Evolutionary conservation across 1,140 invertebrate species (phyloP), one percentile per base, ranked within the genome.

Genomic region (Sarcophaga peregrina): DNA sequence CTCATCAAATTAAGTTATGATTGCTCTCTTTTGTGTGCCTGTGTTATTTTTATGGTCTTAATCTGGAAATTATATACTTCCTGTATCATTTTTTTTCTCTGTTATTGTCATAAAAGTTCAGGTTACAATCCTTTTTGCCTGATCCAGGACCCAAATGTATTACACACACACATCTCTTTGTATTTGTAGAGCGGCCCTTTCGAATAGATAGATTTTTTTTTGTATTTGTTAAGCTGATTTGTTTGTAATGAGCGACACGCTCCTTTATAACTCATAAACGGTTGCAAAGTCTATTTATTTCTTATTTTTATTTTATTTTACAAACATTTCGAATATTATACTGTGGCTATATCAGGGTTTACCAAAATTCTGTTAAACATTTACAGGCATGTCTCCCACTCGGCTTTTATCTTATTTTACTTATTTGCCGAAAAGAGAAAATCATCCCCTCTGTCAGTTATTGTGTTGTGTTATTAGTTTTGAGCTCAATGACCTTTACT

Each of bases 211-310:
- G 37, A 74, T 74, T 74, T 68, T 68, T 13, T 8, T 75, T 47
- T 10, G 10, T 78, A 50, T 78, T 50, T 78, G 37, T 47, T 78
- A 78, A 78, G 75, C 75, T 78, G 46, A 78, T 78, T 78, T 78
- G 75, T 47, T 52, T 20, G 75, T 78, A 78, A 78, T 78, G 75
- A 78, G 75, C 75, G 75, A 78, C 75, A 78, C 62, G 62, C 62
- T 68, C 62, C 62, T 68, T 68, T 25, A 68, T n/a, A 9, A 7
- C 17, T 20, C 62, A 68, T 25, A n/a, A 68, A 17, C 62, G 17
- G 20, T 8, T 68, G 62, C 17, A 17, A 68, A 68, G 62, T 68
- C 62, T 20, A 68, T 68, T 68, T 68, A 68, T 68, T 68, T 25
- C 10, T 17, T 68, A n/a, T 58, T 58, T 58, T n/a, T 13, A n/a